Conservation (phyloP, 2,797 vertebrate species). For the Jordanella pulchra region DNA sequence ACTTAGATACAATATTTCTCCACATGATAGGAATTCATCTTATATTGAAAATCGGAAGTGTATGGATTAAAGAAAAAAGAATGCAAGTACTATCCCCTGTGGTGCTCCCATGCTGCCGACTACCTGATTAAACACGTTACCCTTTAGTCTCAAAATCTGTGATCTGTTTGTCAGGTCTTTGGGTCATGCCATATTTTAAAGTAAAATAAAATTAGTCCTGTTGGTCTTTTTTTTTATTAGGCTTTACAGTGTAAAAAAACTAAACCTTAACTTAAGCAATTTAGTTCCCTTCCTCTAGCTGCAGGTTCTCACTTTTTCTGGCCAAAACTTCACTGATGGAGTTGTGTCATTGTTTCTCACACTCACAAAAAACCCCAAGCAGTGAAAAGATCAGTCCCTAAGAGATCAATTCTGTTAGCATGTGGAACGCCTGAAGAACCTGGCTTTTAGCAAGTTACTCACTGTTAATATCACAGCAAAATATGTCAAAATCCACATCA, state of each 20-base stretch:
- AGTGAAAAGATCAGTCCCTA: background rate
- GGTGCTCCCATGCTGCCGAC: no score
- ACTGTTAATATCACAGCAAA: constrained; percentile 52
- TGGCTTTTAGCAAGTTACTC: constrained; percentile 37
- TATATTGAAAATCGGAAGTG: no score
- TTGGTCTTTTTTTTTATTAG: background rate
- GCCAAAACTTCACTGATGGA: background rate
- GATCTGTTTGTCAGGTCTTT: no score
- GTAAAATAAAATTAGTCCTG: no score
- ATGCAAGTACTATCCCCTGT: no score
- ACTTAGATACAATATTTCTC: no score
- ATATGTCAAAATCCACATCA: constrained; percentile 17
- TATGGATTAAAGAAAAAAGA: no score
- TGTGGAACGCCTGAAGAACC: constrained; percentile 14
- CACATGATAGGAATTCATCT: no score
- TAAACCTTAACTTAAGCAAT: background rate
- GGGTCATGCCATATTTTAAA: no score
- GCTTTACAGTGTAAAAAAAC: background rate
- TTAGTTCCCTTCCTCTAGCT: background rate
- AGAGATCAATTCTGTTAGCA: background rate
- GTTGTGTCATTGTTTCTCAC: constrained; percentile 2
- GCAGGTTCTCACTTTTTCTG: background rate
- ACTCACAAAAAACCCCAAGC: background rate
- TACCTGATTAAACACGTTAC: no score
- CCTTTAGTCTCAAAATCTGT: no score